Percentiles rank a stretch among this genome's conserved stretches.
These are phyloP conservation scores for Eupithecia vulgata DNA, from an alignment of 2,888 invertebrate species.

Conservation along the genomic window DNA sequence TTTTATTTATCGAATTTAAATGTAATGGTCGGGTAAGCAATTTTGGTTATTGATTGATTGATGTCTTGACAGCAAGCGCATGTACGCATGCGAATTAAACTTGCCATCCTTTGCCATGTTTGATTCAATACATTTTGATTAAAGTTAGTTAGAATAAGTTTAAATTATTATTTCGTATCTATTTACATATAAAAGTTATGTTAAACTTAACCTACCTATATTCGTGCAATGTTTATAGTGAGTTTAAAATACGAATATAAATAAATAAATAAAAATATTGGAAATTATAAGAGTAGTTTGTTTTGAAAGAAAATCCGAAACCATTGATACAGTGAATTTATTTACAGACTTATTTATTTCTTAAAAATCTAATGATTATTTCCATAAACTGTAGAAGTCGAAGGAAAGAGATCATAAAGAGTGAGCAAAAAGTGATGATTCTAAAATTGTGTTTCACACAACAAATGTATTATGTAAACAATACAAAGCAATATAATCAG, in stretches of 20 bases:
- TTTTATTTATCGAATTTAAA: conserved; percentile 6
- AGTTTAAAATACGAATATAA: not conserved
- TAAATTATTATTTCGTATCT: conserved; percentile 16
- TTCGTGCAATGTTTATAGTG: conserved; percentile 40
- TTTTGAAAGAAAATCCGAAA: conserved; percentile 33
- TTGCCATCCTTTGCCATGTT: conserved; percentile 80
- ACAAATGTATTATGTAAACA: conserved; percentile 11
- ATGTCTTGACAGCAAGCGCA: conserved; percentile 5
- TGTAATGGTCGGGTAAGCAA: conserved; percentile 24
- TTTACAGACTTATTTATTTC: conserved; percentile 61
- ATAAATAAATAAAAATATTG: not conserved
- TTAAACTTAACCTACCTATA: conserved; percentile 9
- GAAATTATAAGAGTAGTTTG: not conserved
- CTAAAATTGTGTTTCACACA: conserved; percentile 43
- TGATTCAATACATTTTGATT: conserved; percentile 60
- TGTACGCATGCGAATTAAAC: conserved; percentile 71
- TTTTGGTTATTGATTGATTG: not conserved
- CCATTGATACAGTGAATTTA: conserved; percentile 59
- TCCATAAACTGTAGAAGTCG: conserved; percentile 29
- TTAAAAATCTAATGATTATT: conserved; percentile 41
- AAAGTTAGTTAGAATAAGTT: not conserved
- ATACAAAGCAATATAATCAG: conserved; percentile 23
- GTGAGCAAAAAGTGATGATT: conserved; percentile 35
- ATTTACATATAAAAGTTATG: not conserved
- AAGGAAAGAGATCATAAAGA: conserved; percentile 39